A percentile compares a stretch with the other conserved stretches of the same genome.
These are phyloP conservation scores for Drosophila nr. perissopoda DNA, from an alignment of 2,888 invertebrate genomes.

Conservation along the genomic window DNA sequence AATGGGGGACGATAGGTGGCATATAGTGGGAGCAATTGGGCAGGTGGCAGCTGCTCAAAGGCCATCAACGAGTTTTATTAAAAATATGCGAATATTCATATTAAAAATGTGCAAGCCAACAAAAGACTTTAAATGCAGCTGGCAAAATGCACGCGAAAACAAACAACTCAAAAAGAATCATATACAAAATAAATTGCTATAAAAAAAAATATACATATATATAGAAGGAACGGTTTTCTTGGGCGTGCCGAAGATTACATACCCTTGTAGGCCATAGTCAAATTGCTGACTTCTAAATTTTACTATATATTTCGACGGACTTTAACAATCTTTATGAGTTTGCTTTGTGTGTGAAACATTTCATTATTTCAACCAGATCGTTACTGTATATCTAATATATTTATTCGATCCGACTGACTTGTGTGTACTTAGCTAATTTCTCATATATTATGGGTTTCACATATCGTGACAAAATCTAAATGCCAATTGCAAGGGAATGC, in stretches of 20 bases:
- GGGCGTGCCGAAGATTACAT: background rate
- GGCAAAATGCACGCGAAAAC: conserved; percentile 1
- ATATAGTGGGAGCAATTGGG: conserved; percentile 4
- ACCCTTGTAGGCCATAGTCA: background rate
- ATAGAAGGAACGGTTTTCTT: background rate
- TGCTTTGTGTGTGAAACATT: background rate
- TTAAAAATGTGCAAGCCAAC: conserved; percentile 53
- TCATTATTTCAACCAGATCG: background rate
- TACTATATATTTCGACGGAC: background rate
- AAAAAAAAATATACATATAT: conserved; percentile 1
- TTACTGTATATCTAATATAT: background rate
- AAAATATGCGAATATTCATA: conserved; percentile 72
- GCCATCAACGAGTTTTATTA: conserved; percentile 64
- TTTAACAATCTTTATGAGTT: background rate
- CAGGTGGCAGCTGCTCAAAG: conserved; percentile 53
- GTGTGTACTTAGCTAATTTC: background rate
- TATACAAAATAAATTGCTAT: conserved; percentile 5
- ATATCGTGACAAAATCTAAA: background rate
- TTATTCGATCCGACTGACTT: background rate
- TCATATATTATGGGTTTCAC: background rate
- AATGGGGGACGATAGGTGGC: background rate
- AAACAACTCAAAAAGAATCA: conserved; percentile 1
- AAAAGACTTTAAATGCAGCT: conserved; percentile 35
- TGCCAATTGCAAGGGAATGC: background rate
- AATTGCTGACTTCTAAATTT: background rate